Percentiles rank a stretch among this genome's conserved stretches.
phyloP scores from a whole-genome alignment of 1,140 invertebrate genomes.

The Leptinotarsa texana region DNA sequence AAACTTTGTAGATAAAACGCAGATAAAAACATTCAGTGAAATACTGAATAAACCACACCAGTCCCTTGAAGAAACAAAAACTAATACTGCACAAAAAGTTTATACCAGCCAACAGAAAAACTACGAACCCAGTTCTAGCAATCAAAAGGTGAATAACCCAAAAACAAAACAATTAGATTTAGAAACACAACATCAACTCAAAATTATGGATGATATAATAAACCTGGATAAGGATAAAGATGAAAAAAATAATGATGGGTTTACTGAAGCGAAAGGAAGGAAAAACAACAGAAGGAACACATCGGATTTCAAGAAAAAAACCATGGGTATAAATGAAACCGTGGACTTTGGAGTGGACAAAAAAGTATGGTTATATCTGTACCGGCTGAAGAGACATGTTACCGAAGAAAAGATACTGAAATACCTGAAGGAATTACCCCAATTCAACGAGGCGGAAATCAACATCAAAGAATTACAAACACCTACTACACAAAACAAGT shows the following conservation, averaged over 20 bases:
- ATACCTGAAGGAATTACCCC: constrained; percentile 14
- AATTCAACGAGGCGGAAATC: constrained; percentile 16
- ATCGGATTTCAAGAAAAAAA: constrained; percentile 17
- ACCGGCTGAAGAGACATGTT: constrained; percentile 16
- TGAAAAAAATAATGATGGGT: constrained; percentile 10
- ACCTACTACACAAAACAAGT: constrained; percentile 14
- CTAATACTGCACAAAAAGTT: neutral
- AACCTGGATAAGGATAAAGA: constrained; percentile 13
- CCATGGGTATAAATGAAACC: constrained; percentile 16
- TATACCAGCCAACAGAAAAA: constrained; percentile 12
- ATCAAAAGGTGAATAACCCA: constrained; percentile 10
- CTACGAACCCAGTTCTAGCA: constrained; percentile 8
- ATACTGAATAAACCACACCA: constrained; percentile 2
- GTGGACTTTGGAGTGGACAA: constrained; percentile 18
- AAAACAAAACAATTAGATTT: constrained; percentile 18
- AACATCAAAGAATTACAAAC: constrained; percentile 17
- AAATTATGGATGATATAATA: constrained; percentile 20
- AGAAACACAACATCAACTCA: constrained; percentile 14
- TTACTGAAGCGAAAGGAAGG: constrained; percentile 13
- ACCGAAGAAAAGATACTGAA: constrained; percentile 17
- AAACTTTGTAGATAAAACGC: constrained; percentile 5
- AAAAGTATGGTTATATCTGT: constrained; percentile 15
- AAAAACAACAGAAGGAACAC: constrained; percentile 12
- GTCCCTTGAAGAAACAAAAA: neutral
- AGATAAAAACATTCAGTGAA: constrained; percentile 7